Evolutionary conservation across 2,113 vertebrate species (phyloP).

Genomic region (Speoplatyrhinus poulsoni): DNA sequence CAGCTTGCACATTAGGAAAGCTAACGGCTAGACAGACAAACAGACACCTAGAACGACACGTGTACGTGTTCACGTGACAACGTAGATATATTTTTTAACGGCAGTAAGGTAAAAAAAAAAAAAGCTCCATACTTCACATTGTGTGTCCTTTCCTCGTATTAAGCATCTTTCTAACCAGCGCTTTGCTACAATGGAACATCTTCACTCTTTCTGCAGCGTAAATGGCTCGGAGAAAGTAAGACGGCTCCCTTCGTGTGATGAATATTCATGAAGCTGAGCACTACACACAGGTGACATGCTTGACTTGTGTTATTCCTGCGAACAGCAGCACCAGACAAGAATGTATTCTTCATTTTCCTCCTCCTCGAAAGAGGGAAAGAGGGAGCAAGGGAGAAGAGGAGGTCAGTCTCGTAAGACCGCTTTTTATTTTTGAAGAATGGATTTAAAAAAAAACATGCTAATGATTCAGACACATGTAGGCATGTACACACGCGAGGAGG

Average conservation of each 20-base stretch:
- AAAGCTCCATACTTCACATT: no score
- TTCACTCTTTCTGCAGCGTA: not conserved
- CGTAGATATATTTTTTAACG: no score
- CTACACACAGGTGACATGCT: constrained; percentile 72
- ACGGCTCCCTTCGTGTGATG: constrained; percentile 36
- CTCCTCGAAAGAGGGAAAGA: constrained; percentile 42
- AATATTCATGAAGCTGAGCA: constrained; percentile 77
- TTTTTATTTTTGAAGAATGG: constrained; percentile 57
- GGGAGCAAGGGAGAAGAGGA: constrained; percentile 43
- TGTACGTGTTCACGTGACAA: no score
- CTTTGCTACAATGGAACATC: constrained; percentile 15
- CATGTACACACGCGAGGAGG: not conserved
- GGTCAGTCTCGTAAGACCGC: constrained; percentile 60
- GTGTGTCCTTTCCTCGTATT: constrained; percentile 5
- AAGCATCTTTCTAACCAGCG: not conserved
- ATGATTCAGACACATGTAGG: constrained; percentile 62
- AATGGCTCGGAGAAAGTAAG: constrained; percentile 28
- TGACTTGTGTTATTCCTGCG: constrained; percentile 71
- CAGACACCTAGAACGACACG: no score
- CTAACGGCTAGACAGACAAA: no score
- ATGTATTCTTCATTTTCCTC: constrained; percentile 45
- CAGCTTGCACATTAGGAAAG: no score
- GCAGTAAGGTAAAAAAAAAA: no score
- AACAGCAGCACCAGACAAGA: constrained; percentile 65
- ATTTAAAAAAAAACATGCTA: constrained; percentile 76